phyloP scores from a whole-genome alignment of 2,888 invertebrate species.

The Nipponacmea schrenckii region DNA sequence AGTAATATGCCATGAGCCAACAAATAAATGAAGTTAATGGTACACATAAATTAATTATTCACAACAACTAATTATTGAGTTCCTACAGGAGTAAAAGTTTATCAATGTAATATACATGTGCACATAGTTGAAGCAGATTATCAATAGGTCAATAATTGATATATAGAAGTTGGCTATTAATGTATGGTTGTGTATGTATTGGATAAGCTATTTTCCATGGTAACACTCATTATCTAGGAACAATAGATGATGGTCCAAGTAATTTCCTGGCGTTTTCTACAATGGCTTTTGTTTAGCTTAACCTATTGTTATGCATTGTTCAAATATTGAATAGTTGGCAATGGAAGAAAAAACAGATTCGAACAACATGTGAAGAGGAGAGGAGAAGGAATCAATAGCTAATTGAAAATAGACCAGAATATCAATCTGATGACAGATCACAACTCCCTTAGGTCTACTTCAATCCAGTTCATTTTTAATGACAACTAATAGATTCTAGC shows the following conservation, averaged over 20 bases:
- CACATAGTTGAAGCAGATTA: no score
- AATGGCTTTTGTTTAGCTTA: background rate
- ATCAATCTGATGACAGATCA: conserved; percentile 6
- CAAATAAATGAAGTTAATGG: no score
- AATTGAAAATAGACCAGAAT: background rate
- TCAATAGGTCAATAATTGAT: no score
- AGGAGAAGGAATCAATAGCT: no score
- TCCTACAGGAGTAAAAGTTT: no score
- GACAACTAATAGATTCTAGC: background rate
- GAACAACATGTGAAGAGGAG: no score
- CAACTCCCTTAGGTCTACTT: conserved; percentile 1
- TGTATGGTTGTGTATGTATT: background rate
- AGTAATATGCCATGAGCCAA: no score
- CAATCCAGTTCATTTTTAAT: background rate
- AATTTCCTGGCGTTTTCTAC: conserved; percentile 15
- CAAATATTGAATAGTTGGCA: background rate
- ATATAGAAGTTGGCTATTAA: no score
- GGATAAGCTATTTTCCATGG: conserved; percentile 4
- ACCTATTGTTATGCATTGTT: conserved; percentile 1
- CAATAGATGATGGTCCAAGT: conserved; percentile 15
- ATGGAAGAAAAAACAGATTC: no score
- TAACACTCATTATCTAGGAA: conserved; percentile 13
- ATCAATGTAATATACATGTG: no score
- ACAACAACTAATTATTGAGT: no score
- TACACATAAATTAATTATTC: no score